Conservation (phyloP, 2,797 vertebrate genomes). For the Onychomys torridus region DNA sequence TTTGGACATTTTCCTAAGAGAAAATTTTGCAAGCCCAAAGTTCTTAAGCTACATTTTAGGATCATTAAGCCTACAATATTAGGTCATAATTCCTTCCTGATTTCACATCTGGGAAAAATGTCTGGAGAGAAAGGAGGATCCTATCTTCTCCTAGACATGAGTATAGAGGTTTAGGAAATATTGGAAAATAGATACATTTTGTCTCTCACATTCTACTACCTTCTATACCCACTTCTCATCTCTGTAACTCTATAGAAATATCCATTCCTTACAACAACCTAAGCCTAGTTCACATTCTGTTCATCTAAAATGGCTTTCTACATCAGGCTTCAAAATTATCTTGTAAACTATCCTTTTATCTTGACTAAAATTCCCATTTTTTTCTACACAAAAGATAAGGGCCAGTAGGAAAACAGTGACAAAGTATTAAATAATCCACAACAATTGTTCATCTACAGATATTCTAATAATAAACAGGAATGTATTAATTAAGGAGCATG, state of each 20-base stretch:
- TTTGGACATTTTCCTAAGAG: conserved; percentile 60
- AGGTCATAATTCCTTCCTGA: conserved; percentile 54
- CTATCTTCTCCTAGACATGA: neutral
- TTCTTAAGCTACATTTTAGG: conserved; percentile 60
- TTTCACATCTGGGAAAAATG: conserved; percentile 48
- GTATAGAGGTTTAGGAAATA: neutral
- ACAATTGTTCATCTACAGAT: neutral
- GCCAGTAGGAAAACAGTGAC: neutral
- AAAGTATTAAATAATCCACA: neutral
- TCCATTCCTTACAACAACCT: neutral
- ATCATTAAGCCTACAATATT: conserved; percentile 48
- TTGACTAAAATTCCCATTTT: neutral
- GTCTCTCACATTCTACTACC: neutral
- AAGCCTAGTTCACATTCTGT: neutral
- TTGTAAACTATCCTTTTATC: neutral
- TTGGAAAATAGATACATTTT: neutral
- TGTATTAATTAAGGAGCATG: neutral
- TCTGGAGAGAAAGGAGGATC: conserved; percentile 1
- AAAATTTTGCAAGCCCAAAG: conserved; percentile 52
- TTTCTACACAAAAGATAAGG: neutral
- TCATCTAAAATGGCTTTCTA: neutral
- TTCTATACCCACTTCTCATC: neutral
- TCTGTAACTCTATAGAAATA: neutral
- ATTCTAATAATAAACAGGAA: neutral
- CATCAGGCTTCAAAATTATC: neutral